Conservation (phyloP, 1,140 invertebrate species). For the Amyelois transitella region DNA sequence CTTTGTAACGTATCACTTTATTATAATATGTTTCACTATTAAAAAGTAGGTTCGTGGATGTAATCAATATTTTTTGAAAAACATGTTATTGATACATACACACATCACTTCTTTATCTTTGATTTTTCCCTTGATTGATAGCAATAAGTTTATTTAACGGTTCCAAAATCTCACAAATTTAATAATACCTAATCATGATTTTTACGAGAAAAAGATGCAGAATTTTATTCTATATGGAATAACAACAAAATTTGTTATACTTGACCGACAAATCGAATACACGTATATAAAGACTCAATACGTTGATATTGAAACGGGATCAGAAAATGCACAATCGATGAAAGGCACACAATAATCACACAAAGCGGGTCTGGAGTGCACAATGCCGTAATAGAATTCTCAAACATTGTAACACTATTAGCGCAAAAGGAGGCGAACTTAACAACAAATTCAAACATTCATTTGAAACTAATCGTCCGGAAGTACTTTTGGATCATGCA, state of each 20-base stretch:
- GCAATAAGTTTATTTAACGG: no score
- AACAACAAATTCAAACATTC: conserved; percentile 71
- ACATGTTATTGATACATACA: neutral
- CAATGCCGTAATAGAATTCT: conserved; percentile 70
- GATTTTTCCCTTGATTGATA: no score
- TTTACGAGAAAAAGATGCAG: no score
- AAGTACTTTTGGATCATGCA: conserved; percentile 63
- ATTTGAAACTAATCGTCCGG: conserved; percentile 63
- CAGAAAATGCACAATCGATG: conserved; percentile 47
- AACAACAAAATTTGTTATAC: neutral
- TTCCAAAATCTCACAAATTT: neutral
- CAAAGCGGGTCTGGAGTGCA: conserved; percentile 43
- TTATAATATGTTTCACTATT: conserved; percentile 35
- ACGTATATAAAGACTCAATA: neutral
- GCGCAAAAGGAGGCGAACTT: conserved; percentile 69
- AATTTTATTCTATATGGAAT: neutral
- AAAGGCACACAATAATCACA: conserved; percentile 43
- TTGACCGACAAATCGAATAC: neutral
- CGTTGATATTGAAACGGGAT: conserved; percentile 38
- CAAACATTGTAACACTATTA: conserved; percentile 71
- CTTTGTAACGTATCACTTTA: conserved; percentile 64
- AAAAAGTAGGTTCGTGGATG: conserved; percentile 6
- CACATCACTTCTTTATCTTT: no score
- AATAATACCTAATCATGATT: no score
- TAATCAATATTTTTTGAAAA: neutral